Base-by-base conservation (phyloP, 1,140 invertebrate genomes). In the Heliothis virescens region DNA sequence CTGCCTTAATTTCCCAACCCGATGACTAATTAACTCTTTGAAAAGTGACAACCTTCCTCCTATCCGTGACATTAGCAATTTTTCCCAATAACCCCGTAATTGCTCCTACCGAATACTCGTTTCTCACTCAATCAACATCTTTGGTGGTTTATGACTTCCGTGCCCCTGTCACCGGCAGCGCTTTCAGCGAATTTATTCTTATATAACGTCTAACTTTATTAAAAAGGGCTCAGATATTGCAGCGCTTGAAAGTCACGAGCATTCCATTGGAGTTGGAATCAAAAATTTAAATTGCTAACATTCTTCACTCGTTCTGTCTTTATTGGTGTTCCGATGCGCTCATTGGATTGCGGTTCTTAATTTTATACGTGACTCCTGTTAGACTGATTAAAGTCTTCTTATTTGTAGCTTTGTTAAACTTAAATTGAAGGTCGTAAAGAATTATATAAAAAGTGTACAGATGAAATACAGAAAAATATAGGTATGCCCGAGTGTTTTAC, bases 221-320 rank as follows among this genome's bases (percentile, higher is more conserved):
- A 92, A 89, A 86, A 82, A 85, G 83, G 83, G 79, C 76, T 81
- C 80, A 79, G 83, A 85, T 86, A 88, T 90, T 88, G 83, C 86
- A 91, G 87, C 86, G 87, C 87, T 91, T 74, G 67, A 89, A 85
- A 82, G 82, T 88, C 82, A 87, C 84, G 80, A 79, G 83, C 80
- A 79, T 80, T 86, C 79, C 80, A 81, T 82, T 80, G 83, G 86
- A 86, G 85, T 80, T 69, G 85, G 89, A 90, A 90, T 91, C 90
- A 92, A 92, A 92, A 90, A 92, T 92, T 91, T 91, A 91, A 92
- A 92, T 92, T 91, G 84, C 86, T 83, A 84, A 90, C 89, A 91
- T 90, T 90, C 88, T 90, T 92, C 84, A 90, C 83, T 84, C 83
- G 86, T 89, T 86, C 71, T 57, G 82, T 85, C 85, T 89, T 88